Evolutionary conservation across 1,140 invertebrate species (phyloP), one percentile per base, ranked within the genome.

Genomic region (Anadara kagoshimensis): DNA sequence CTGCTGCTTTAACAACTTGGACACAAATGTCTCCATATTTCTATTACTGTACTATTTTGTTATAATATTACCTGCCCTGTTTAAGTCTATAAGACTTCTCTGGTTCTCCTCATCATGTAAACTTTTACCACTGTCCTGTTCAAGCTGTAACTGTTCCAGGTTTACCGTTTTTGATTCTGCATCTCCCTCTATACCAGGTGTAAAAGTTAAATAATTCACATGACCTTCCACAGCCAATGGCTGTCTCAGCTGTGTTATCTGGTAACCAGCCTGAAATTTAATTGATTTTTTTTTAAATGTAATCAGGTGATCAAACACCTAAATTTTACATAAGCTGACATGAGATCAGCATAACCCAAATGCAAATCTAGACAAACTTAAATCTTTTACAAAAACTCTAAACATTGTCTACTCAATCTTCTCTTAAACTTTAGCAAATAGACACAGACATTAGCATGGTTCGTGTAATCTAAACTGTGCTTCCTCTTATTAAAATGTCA

Each of bases 41-140:
- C n/a, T n/a, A n/a, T n/a, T 0, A 44, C 43, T 45, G 22, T 36
- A 7, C 29, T 3, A 36, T 36, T n/a, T 36, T 36, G 29, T 36
- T 3, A 36, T 3, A 36, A 3, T 58, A 76, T 59, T 78, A 87
- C 97, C 97, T 75, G 97, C 97, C 84, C 98, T 92, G 90, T 99
- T 99, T 20, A 99, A 92, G 91, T 99, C 97, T 51, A 99, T 94
- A 7, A 98, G 90, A 88, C 94, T 96, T 74, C 93, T 91, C 76
- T 73, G 86, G 5, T 90, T 79, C 65, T 91, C 87, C 41, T 91
- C 90, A 88, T 97, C 95, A 88, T 99, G 95, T 29, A 99, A 88
- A 80, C 95, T 97, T 91, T 97, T 99, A 0, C 97, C 98, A 91
- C 97, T 98, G 90, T 99, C 98, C 88, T 99, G 97, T 89, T 99